These are phyloP conservation scores for Scaptodrosophila lebanonensis DNA, from an alignment of 1,140 invertebrate genomes.

Conservation along the genomic window DNA sequence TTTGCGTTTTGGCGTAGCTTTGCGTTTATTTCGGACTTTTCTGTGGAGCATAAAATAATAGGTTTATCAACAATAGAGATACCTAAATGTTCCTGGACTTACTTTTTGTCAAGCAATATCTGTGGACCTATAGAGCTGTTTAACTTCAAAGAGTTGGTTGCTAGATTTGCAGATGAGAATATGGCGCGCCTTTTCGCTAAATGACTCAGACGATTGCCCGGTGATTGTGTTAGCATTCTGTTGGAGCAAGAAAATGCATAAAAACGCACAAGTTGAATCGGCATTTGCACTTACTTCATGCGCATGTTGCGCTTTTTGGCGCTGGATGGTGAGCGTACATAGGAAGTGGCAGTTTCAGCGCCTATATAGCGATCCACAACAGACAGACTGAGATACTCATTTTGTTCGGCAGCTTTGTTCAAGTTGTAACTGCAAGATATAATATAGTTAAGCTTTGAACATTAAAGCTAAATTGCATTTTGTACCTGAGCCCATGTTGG, in stretches of 20 bases:
- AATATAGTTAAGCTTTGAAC: slow-evolving; percentile 79
- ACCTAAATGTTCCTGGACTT: not conserved
- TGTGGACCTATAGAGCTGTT: slow-evolving; percentile 68
- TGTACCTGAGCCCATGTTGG: slow-evolving; percentile 79
- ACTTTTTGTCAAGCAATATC: slow-evolving; percentile 71
- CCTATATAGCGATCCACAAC: slow-evolving; percentile 81
- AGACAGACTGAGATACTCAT: slow-evolving; percentile 80
- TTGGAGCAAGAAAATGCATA: slow-evolving; percentile 6
- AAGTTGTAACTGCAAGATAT: slow-evolving; percentile 79
- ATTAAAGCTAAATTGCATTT: not conserved
- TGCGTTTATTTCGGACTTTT: slow-evolving; percentile 61
- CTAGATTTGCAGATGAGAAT: slow-evolving; percentile 80
- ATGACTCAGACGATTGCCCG: slow-evolving; percentile 82
- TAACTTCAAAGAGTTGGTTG: slow-evolving; percentile 62
- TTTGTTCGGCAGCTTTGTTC: slow-evolving; percentile 80
- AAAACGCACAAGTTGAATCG: not conserved
- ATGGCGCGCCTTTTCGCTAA: slow-evolving; percentile 81
- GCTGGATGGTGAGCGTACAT: slow-evolving; percentile 79
- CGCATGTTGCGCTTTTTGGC: slow-evolving; percentile 79
- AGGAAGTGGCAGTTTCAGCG: slow-evolving; percentile 81
- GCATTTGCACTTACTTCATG: slow-evolving; percentile 58
- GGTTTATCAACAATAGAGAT: not conserved
- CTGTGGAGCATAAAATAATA: slow-evolving; percentile 12
- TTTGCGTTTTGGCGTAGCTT: slow-evolving; percentile 69
- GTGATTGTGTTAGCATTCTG: slow-evolving; percentile 79